Evolutionary conservation across 2,888 invertebrate species (phyloP).

Genomic region (Dynastes hyllus): DNA sequence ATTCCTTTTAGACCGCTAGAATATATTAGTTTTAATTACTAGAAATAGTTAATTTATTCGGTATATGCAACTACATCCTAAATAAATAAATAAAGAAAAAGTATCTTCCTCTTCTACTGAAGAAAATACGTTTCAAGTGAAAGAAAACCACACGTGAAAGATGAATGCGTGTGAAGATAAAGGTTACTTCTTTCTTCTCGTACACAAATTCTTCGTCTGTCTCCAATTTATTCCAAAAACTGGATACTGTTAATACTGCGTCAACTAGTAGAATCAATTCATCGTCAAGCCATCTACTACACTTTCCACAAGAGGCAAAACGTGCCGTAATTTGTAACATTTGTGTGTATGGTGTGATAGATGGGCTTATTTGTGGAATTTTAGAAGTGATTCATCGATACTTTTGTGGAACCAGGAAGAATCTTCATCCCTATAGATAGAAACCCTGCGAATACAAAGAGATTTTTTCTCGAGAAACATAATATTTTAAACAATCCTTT

Average conservation of each 20-base stretch:
- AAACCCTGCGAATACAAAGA: conserved; percentile 49
- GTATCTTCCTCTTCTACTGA: conserved; percentile 18
- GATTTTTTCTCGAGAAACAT: conserved; percentile 38
- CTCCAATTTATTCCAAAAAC: conserved; percentile 20
- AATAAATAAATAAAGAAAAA: conserved; percentile 30
- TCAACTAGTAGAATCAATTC: background rate
- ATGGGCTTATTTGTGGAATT: conserved; percentile 28
- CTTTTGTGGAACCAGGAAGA: conserved; percentile 33
- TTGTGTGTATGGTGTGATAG: conserved; percentile 41
- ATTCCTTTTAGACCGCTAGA: background rate
- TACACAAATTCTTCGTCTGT: conserved; percentile 21
- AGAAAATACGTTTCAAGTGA: conserved; percentile 32
- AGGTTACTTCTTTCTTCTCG: conserved; percentile 1
- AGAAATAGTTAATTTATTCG: background rate
- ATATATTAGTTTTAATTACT: background rate
- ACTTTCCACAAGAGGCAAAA: conserved; percentile 38
- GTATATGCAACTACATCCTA: conserved; percentile 37
- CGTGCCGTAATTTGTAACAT: conserved; percentile 13
- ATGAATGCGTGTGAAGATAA: conserved; percentile 37
- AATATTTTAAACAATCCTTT: conserved; percentile 43
- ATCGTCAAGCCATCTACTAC: conserved; percentile 42
- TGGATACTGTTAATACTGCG: background rate
- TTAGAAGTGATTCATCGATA: conserved; percentile 21
- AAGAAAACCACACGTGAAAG: conserved; percentile 33
- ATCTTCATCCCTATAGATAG: conserved; percentile 31